phyloP scores from a whole-genome alignment of 1,140 invertebrate species.

The Aphis gossypii region DNA sequence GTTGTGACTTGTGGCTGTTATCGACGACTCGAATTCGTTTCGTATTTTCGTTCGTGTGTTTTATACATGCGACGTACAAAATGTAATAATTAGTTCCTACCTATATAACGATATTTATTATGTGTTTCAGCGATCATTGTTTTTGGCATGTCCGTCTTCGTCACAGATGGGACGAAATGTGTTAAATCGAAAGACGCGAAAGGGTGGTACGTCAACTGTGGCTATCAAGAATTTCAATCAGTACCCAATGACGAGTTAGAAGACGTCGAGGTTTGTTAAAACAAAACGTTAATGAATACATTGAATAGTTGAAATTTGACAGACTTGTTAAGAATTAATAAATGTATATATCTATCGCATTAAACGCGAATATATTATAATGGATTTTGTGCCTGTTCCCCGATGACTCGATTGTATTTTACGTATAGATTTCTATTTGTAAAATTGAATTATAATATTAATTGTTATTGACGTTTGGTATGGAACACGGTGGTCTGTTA shows the following conservation, averaged over 20 bases:
- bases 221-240: neutral
- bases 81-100: neutral
- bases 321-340: neutral
- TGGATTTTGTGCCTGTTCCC: too few species aligned
- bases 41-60: neutral
- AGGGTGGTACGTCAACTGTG: constrained; percentile 2
- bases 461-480: neutral
- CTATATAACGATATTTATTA: neutral
- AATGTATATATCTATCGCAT: too few species aligned
- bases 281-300: neutral
- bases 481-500: neutral
- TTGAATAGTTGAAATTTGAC: neutral
- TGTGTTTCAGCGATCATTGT: constrained; percentile 34
- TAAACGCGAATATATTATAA: neutral
- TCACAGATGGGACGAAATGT: neutral
- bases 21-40: neutral
- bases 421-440: neutral
- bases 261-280: constrained; percentile 39
- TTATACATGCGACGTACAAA: neutral
- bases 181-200: constrained; percentile 4
- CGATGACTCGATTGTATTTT: neutral
- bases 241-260: neutral
- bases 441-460: neutral
- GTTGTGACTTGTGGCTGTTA: neutral
- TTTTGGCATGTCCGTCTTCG: neutral